A percentile compares a stretch with the other conserved stretches of the same genome.
phyloP scores from a whole-genome alignment of 2,888 invertebrate genomes.

The Calliopum simillimum region DNA sequence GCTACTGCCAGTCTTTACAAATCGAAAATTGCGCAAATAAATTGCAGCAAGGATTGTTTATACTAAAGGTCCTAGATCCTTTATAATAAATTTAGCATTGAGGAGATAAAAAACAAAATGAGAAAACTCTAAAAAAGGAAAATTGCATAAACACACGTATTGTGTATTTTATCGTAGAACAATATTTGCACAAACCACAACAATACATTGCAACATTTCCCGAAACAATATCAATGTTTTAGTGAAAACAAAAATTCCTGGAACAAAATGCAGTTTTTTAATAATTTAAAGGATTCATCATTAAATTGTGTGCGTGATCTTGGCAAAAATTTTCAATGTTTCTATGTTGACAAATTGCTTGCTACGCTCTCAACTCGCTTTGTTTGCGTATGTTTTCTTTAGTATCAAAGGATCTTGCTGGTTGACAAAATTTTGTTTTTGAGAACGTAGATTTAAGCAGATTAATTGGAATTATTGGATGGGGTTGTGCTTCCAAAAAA shows the following conservation, averaged over 20 bases:
- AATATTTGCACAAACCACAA: slow-evolving; percentile 36
- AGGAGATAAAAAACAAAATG: not conserved
- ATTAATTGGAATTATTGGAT: slow-evolving; percentile 24
- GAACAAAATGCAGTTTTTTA: not conserved
- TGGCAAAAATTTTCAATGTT: not conserved
- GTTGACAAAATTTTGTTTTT: slow-evolving; percentile 1
- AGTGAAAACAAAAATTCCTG: not conserved
- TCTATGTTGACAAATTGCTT: slow-evolving; percentile 24
- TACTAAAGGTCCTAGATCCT: not conserved
- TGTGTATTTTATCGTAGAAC: slow-evolving; percentile 22
- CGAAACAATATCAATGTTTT: not conserved
- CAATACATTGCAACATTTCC: slow-evolving; percentile 12
- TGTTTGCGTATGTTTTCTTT: not conserved
- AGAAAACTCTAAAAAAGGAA: not conserved
- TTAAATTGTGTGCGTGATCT: slow-evolving; percentile 1
- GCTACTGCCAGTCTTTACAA: slow-evolving; percentile 7
- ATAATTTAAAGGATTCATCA: not conserved
- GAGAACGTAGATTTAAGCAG: slow-evolving; percentile 24
- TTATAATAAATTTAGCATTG: not conserved
- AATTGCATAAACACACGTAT: slow-evolving; percentile 23
- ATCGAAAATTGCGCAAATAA: slow-evolving; percentile 28
- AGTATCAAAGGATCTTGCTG: not conserved
- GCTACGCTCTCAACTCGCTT: not conserved
- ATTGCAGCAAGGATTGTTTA: not conserved
- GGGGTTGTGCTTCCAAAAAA: not conserved